Conservation (phyloP, 1,140 invertebrate genomes). For the Venturia canescens region DNA sequence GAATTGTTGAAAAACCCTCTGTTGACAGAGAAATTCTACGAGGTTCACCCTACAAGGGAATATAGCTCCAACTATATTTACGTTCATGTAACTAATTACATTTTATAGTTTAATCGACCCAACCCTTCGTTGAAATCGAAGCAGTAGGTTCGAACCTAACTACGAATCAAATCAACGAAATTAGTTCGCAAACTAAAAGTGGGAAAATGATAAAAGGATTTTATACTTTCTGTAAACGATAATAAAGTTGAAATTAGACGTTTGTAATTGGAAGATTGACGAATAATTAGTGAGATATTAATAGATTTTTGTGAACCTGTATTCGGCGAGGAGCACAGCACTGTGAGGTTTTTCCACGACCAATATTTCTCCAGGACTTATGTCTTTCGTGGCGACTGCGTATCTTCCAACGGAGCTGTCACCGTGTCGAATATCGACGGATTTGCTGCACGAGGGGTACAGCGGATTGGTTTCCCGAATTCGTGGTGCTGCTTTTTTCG, state of each 20-base stretch:
- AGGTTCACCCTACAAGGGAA: no score
- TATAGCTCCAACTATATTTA: no score
- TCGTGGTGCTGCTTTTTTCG: conserved; percentile 61
- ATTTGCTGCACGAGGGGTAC: conserved; percentile 79
- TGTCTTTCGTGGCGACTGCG: conserved; percentile 81
- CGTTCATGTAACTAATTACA: no score
- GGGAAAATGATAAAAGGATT: background rate
- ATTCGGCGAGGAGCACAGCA: conserved; percentile 84
- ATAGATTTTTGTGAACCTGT: conserved; percentile 59
- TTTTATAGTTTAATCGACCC: no score
- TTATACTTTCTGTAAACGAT: conserved; percentile 21
- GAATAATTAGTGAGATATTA: background rate
- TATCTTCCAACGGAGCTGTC: conserved; percentile 78
- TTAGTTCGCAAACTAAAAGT: no score
- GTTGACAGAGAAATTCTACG: no score
- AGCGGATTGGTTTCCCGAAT: conserved; percentile 73
- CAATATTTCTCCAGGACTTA: conserved; percentile 83
- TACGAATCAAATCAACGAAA: no score
- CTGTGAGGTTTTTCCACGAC: conserved; percentile 86
- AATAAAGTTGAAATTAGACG: conserved; percentile 9
- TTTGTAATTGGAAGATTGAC: background rate
- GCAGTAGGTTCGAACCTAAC: no score
- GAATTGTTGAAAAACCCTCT: no score
- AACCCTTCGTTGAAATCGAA: no score
- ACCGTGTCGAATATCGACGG: conserved; percentile 78